Evolutionary conservation across 1,140 invertebrate genomes (phyloP).

Genomic region (Pseudomyrmex gracilis): DNA sequence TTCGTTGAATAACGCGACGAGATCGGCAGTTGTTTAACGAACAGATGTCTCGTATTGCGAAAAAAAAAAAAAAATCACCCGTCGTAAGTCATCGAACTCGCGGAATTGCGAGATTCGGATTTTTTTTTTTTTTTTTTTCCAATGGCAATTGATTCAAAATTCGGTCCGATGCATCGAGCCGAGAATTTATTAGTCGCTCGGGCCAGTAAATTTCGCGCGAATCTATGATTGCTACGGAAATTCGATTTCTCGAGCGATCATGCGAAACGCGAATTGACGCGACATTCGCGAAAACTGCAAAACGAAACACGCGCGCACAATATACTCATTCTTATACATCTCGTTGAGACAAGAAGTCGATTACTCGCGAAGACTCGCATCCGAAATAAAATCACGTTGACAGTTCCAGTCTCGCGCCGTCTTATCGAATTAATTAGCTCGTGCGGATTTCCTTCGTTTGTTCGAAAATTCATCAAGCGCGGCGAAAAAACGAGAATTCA

Average conservation of each 20-base stretch:
- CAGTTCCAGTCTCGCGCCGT: slow-evolving; percentile 1
- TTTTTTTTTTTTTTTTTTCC: slow-evolving; percentile 27
- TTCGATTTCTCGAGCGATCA: slow-evolving; percentile 51
- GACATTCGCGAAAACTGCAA: background rate
- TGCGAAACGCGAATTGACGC: slow-evolving; percentile 24
- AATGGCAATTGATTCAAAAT: slow-evolving; percentile 59
- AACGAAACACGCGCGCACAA: background rate
- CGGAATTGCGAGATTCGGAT: slow-evolving; percentile 28
- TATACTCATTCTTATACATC: background rate
- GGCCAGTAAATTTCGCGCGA: slow-evolving; percentile 52
- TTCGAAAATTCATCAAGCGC: slow-evolving; percentile 36
- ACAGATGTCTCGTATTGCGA: background rate
- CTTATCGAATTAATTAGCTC: slow-evolving; percentile 15
- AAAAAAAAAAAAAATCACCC: slow-evolving; percentile 52
- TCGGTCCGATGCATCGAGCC: slow-evolving; percentile 27
- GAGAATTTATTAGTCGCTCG: slow-evolving; percentile 53
- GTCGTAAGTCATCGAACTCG: slow-evolving; percentile 56
- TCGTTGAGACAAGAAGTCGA: background rate
- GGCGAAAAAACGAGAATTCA: slow-evolving; percentile 30
- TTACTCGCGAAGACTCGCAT: background rate
- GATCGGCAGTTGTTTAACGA: slow-evolving; percentile 31
- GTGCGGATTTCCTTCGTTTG: slow-evolving; percentile 12
- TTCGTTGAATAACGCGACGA: slow-evolving; percentile 22
- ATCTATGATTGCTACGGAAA: slow-evolving; percentile 45
- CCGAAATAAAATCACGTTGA: background rate